Conservation (phyloP, 2,888 invertebrate species). For the Dichetophora obliterata region DNA sequence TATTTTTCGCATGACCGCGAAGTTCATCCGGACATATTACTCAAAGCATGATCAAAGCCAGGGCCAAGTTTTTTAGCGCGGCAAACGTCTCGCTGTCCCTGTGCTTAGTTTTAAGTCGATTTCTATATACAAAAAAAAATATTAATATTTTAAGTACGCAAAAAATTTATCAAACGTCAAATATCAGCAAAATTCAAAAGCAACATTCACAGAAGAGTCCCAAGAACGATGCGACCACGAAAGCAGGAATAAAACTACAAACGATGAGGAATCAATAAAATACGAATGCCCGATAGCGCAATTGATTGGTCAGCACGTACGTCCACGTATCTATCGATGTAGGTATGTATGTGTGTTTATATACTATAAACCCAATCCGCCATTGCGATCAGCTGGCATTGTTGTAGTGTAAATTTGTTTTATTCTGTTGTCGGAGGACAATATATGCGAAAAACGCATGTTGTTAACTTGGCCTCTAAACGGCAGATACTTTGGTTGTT, state of each 20-base stretch:
- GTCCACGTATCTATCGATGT: constrained; percentile 33
- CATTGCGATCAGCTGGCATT: constrained; percentile 36
- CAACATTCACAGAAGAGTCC: constrained; percentile 32
- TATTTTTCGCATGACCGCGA: constrained; percentile 56
- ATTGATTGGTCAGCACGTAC: constrained; percentile 58
- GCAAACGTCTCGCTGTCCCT: constrained; percentile 40
- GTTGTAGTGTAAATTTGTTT: background rate
- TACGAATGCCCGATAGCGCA: constrained; percentile 62
- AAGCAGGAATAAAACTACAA: constrained; percentile 20
- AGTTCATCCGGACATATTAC: constrained; percentile 57
- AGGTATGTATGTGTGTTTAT: constrained; percentile 44
- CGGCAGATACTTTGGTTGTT: constrained; percentile 19
- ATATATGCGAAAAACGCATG: constrained; percentile 41
- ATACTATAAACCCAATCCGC: constrained; percentile 38
- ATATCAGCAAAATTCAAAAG: constrained; percentile 53
- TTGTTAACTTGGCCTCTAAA: constrained; percentile 27
- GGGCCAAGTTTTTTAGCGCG: constrained; percentile 22
- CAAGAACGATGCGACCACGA: constrained; percentile 30
- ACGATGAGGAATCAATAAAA: constrained; percentile 57
- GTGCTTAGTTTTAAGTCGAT: constrained; percentile 31
- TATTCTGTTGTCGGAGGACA: constrained; percentile 31
- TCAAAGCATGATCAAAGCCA: constrained; percentile 47
- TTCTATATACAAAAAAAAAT: too few species aligned
- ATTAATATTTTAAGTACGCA: background rate
- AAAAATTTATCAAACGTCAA: constrained; percentile 55